Evolutionary conservation across 2,888 invertebrate genomes (phyloP).

Genomic region (Acanthosepion pharaonis): DNA sequence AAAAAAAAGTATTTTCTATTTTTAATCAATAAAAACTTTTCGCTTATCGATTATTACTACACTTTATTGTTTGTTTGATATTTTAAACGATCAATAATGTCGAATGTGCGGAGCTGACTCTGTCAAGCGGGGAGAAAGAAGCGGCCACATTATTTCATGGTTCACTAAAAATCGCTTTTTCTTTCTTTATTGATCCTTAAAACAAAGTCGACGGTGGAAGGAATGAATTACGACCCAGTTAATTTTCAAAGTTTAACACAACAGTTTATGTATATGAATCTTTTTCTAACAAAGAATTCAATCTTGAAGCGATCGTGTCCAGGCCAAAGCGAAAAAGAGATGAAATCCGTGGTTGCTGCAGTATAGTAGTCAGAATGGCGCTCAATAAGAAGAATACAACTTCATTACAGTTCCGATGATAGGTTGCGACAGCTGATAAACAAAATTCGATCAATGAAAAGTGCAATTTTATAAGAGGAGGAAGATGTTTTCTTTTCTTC

Average conservation of each 20-base stretch:
- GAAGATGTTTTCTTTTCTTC: not conserved
- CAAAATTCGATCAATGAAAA: not conserved
- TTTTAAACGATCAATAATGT: not conserved
- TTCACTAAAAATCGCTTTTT: not conserved
- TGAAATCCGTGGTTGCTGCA: not conserved
- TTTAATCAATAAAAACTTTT: too few species aligned
- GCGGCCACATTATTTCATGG: not conserved
- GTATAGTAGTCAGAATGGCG: not conserved
- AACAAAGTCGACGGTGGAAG: not conserved
- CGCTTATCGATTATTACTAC: too few species aligned
- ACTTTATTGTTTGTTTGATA: too few species aligned
- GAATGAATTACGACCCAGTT: not conserved
- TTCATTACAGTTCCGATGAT: not conserved
- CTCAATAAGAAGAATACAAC: not conserved
- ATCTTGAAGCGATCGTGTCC: not conserved
- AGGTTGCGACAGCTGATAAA: not conserved
- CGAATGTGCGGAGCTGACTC: constrained; percentile 14
- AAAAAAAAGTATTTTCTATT: too few species aligned
- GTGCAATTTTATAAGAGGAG: not conserved
- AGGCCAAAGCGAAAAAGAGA: not conserved
- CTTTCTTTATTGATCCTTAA: not conserved
- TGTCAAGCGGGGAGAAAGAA: not conserved
- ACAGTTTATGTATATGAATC: not conserved
- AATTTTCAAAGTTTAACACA: not conserved
- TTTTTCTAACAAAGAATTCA: not conserved